phyloP scores from a whole-genome alignment of 2,888 invertebrate species.

The Leptinotarsa peninsularis region DNA sequence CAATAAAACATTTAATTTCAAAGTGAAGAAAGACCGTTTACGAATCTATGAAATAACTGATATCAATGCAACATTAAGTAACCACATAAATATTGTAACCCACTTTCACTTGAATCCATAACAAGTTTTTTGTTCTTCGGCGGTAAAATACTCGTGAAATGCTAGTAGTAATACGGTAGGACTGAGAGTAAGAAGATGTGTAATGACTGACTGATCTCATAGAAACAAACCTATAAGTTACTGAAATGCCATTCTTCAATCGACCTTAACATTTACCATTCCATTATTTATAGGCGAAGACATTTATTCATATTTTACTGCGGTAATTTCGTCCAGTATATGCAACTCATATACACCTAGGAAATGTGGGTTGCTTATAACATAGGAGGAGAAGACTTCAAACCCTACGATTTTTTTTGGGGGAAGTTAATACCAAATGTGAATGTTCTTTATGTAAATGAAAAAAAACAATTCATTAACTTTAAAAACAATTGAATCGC shows the following conservation, averaged over 20 bases:
- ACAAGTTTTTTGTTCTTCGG: conserved; percentile 28
- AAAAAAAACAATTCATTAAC: too few species aligned
- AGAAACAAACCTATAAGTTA: conserved; percentile 12
- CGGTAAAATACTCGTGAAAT: background rate
- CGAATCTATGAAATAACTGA: conserved; percentile 12
- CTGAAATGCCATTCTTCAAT: conserved; percentile 21
- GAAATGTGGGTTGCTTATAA: background rate
- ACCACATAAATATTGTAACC: conserved; percentile 29
- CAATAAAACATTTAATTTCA: background rate
- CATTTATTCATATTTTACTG: conserved; percentile 8
- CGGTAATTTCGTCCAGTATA: background rate
- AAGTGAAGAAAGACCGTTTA: conserved; percentile 10
- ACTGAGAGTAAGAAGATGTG: conserved; percentile 19
- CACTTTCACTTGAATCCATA: conserved; percentile 39
- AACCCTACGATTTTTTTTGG: too few species aligned
- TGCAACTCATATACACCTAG: background rate
- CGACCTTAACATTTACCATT: conserved; percentile 31
- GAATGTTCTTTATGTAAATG: too few species aligned
- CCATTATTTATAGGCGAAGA: conserved; percentile 17
- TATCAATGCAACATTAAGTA: conserved; percentile 9
- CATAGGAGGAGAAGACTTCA: background rate
- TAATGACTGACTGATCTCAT: background rate
- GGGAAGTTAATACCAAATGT: background rate
- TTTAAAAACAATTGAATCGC: too few species aligned
- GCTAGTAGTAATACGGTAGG: background rate